Base-by-base conservation (phyloP, 2,888 invertebrate species). In the Spicauda simplicius region DNA sequence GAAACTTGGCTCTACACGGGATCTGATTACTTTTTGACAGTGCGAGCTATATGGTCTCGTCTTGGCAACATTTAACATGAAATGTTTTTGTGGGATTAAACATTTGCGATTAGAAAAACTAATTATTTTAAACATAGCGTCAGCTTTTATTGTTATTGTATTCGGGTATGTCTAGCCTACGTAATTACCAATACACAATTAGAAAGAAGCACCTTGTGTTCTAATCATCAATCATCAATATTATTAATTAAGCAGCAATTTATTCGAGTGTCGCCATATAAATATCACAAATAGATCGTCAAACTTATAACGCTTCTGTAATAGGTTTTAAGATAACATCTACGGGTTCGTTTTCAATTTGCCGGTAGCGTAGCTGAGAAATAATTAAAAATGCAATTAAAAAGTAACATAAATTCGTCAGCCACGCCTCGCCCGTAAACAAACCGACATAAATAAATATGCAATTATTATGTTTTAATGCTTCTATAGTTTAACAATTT, bases 341-440 rank as follows among this genome's bases (percentile, higher is more conserved):
- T 76, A 76, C 80, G 77, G 77, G 77, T 68, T 73, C 77, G 80
- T 82, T 82, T 91, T 91, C 89, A 90, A 91, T 91, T 91, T 88
- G 86, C 86, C 84, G 83, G 79, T 81, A 85, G 85, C 83, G 81
- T 84, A 83, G 90, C 88, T 86, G 85, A 83, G 87, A 89, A 90
- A 90, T 90, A 92, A 91, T 91, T 91, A 88, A 91, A 91, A 92
- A 91, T 80, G 84, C 86, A 91, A 91, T 92, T 92, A 90, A 86
- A 90, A 85, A 82, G 76, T 76, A 78, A 81, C 86, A 87, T 91
- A 92, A 91, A 91, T 91, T 87, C 90, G 80, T 90, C 90, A 85
- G 82, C 84, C 80, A 84, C 89, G 87, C 90, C 88, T 85, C 80
- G 83, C 80, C 80, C 80, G 84, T 85, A 86, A 85, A 86, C 84